A percentile compares a stretch with the other conserved stretches of the same genome.
phyloP scores from a whole-genome alignment of 1,140 invertebrate species.

The Bombus terrestris region DNA sequence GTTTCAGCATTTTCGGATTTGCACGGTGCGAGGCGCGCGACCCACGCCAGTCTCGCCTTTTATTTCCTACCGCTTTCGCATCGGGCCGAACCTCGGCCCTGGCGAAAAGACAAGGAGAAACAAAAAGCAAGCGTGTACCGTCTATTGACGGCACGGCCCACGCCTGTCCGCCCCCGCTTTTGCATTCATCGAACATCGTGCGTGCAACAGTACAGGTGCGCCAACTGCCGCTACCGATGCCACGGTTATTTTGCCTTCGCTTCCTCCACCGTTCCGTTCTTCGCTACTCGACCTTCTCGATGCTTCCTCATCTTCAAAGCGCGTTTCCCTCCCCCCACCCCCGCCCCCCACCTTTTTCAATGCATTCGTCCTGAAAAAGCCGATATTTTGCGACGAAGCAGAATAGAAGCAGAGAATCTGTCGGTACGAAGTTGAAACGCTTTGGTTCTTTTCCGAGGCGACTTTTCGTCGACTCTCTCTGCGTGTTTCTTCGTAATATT shows the following conservation, averaged over 20 bases:
- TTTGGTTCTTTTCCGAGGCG: no score
- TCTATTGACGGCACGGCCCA: slow-evolving; percentile 66
- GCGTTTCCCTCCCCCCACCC: background rate
- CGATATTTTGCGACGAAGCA: background rate
- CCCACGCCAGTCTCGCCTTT: slow-evolving; percentile 51
- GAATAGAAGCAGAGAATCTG: background rate
- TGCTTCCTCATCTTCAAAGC: background rate
- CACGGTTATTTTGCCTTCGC: background rate
- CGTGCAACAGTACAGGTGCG: slow-evolving; percentile 45
- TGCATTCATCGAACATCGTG: slow-evolving; percentile 31
- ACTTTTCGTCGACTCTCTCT: background rate
- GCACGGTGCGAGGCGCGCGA: slow-evolving; percentile 1
- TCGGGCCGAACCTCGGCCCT: background rate
- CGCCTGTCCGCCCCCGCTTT: slow-evolving; percentile 42
- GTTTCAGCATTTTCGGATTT: slow-evolving; percentile 53
- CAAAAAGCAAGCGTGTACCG: slow-evolving; percentile 43
- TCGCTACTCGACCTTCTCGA: no score
- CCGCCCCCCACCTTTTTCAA: background rate
- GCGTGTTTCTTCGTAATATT: background rate
- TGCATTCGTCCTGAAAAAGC: background rate
- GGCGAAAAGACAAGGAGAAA: slow-evolving; percentile 22
- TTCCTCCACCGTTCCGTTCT: no score
- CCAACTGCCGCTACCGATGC: background rate
- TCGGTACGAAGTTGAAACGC: no score
- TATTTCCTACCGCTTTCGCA: slow-evolving; percentile 36